phyloP scores from a whole-genome alignment of 2,797 vertebrate genomes.

The Apodemus agrarius region DNA sequence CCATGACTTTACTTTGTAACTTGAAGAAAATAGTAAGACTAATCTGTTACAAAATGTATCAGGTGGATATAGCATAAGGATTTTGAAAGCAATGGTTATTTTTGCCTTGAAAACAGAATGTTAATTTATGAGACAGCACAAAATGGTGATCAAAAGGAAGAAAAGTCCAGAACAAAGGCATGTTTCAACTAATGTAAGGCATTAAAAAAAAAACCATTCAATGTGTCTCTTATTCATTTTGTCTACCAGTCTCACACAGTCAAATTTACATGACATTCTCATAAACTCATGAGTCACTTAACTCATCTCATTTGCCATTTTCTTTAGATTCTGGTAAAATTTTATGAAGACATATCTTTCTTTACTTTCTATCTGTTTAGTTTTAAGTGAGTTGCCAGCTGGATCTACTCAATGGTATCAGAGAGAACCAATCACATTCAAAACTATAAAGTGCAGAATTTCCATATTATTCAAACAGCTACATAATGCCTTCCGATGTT shows the following conservation, averaged over 20 bases:
- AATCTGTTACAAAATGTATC: neutral
- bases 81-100: neutral
- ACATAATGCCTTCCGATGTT: neutral
- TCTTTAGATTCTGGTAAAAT: neutral
- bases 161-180: neutral
- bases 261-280: conserved; percentile 32
- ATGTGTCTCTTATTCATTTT: neutral
- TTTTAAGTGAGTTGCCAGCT: neutral
- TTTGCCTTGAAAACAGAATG: neutral
- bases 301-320: neutral
- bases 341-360: neutral
- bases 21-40: neutral
- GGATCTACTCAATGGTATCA: neutral
- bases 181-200: neutral
- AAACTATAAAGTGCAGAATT: neutral
- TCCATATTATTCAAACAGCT: neutral
- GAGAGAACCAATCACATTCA: neutral
- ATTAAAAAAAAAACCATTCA: neutral
- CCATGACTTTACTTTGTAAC: neutral
- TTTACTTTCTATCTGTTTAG: neutral
- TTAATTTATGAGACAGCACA: neutral
- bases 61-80: neutral
- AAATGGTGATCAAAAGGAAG: neutral
- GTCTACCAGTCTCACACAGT: neutral
- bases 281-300: neutral